Evolutionary conservation across 2,113 vertebrate species (phyloP), one percentile per base, ranked within the genome.

Genomic region (Rhagologus leucostigma): DNA sequence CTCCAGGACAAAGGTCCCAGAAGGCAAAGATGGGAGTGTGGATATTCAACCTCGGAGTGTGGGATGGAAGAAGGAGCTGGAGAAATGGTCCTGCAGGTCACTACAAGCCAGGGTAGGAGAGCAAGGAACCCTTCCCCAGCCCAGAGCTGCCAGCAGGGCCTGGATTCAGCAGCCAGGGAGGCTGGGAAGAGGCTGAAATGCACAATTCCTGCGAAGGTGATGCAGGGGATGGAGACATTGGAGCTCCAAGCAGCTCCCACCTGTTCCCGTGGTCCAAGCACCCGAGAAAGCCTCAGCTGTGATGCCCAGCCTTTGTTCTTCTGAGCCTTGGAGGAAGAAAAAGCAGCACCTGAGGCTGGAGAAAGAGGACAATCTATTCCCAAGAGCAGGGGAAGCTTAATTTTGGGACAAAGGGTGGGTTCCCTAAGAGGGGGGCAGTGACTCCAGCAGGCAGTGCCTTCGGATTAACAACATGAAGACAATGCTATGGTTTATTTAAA

Each of bases 211-310:
- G 44, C 0, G 0, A 19, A n/a, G 47, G 30, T 26, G 32, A 20
- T 0, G 0, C 5, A 35, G 5, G 22, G 41, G 15, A 16, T 7
- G 14, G 23, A 13, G 1, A 10, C 12, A 39, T 3, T 13, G 29
- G 27, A 77, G 33, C 56, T 41, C 9, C 33, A 11, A 6, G 22
- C 39, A 22, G 22, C 29, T 65, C 33, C 63, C 12, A 47, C 23
- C 30, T 3, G 2, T 8, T 42, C 21, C 35, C 20, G 46, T 29
- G 60, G 10, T 5, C 24, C 52, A 32, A 80, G n/a, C 50, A 53
- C 16, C 56, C 32, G 67, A 37, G 53, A 21, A 26, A 2, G 4
- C 20, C 42, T 35, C 44, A 69, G 68, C 9, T 35, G 2, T 7
- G 24, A 14, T 10, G 26, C 8, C 26, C 55, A 78, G 16, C 14